These are phyloP conservation scores for Pachyuromys duprasi DNA, from an alignment of 2,797 vertebrate genomes.

Conservation along the genomic window DNA sequence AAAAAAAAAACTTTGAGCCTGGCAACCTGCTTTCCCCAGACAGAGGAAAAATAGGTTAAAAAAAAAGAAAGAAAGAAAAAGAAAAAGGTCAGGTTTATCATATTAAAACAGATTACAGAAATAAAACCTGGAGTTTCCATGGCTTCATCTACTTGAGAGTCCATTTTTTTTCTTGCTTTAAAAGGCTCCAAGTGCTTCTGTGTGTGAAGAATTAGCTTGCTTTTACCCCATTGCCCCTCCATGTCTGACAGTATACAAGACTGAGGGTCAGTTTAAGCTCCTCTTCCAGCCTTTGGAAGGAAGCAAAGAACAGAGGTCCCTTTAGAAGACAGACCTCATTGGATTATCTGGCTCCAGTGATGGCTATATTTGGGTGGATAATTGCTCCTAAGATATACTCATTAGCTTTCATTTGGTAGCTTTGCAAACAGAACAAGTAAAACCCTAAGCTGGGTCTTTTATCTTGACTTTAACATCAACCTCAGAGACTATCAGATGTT, in stretches of 20 bases:
- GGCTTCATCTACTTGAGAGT: slow-evolving; percentile 31
- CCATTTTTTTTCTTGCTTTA: neutral
- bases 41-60: slow-evolving; percentile 42
- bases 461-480: neutral
- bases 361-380: neutral
- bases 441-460: neutral
- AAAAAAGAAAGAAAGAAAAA: neutral
- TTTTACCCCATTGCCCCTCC: neutral
- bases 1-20: slow-evolving; percentile 76
- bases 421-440: slow-evolving; percentile 29
- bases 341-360: neutral
- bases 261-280: neutral
- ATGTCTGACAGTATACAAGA: neutral
- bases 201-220: slow-evolving; percentile 1
- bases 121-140: neutral
- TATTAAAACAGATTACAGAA: slow-evolving; percentile 41
- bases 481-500: neutral
- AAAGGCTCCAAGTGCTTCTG: slow-evolving; percentile 29
- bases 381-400: neutral
- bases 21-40: slow-evolving; percentile 57
- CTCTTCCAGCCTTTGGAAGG: neutral
- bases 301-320: slow-evolving; percentile 2
- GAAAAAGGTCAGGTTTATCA: neutral
- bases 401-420: neutral
- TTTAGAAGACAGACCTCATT: neutral